Conservation (phyloP, 2,888 invertebrate genomes). For the Drosophila anomelani region DNA sequence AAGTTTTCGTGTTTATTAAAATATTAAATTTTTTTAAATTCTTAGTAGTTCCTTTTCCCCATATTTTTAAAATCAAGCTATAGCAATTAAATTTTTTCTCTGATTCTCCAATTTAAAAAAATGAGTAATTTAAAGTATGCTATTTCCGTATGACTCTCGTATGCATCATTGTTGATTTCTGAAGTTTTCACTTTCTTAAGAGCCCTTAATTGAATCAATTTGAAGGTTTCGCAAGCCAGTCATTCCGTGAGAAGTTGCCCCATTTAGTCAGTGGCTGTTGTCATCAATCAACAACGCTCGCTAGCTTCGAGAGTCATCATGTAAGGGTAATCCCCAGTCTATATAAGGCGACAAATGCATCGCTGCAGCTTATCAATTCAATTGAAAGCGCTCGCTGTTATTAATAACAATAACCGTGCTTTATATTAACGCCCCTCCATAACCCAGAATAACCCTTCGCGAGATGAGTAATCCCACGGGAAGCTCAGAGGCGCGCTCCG, state of each 20-base stretch:
- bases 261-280: conserved; percentile 26
- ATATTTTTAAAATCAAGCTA: not conserved
- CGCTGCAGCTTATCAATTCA: conserved; percentile 64
- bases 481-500: conserved; percentile 21
- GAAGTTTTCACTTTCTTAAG: not conserved
- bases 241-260: conserved; percentile 44
- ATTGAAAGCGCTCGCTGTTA: conserved; percentile 60
- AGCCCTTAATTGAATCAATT: conserved; percentile 61
- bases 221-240: conserved; percentile 25
- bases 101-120: not conserved
- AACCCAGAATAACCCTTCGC: conserved; percentile 6
- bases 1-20: not conserved
- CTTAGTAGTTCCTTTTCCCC: not conserved
- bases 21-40: not conserved
- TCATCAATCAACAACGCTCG: conserved; percentile 64
- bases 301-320: not conserved
- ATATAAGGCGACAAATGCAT: conserved; percentile 46
- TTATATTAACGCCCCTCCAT: conserved; percentile 60
- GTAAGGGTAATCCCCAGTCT: conserved; percentile 28
- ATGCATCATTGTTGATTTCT: not conserved
- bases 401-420: conserved; percentile 74
- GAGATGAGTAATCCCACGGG: conserved; percentile 60
- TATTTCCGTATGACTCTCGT: no score
- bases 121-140: not conserved
- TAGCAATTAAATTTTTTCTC: not conserved